phyloP scores from a whole-genome alignment of 2,888 invertebrate species.

The Ectemnius lituratus region DNA sequence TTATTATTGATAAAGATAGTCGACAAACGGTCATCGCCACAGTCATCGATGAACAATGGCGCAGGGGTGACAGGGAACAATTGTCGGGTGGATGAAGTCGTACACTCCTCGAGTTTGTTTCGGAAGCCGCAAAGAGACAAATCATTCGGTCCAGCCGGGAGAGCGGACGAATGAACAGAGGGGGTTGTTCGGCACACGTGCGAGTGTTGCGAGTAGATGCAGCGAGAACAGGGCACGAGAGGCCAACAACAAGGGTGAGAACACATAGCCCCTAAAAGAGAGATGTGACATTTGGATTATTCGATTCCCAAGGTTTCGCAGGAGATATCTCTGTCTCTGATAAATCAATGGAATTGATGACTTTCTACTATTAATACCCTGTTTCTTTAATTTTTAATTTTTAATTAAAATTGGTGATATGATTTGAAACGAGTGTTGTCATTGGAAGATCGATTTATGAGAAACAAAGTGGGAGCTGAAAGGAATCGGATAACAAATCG shows the following conservation, averaged over 20 bases:
- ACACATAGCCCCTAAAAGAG: slow-evolving; percentile 53
- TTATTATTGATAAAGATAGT: slow-evolving; percentile 10
- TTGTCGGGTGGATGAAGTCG: slow-evolving; percentile 59
- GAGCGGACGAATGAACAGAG: slow-evolving; percentile 16
- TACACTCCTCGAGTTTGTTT: slow-evolving; percentile 47
- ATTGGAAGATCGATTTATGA: too few relatives aligned
- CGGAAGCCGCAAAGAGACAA: slow-evolving; percentile 70
- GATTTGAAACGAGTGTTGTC: too few relatives aligned
- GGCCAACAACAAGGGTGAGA: slow-evolving; percentile 69
- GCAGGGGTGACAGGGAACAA: slow-evolving; percentile 36
- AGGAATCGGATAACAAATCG: not conserved
- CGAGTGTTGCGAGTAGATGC: slow-evolving; percentile 56
- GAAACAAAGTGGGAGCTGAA: not conserved
- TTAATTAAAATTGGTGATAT: too few relatives aligned
- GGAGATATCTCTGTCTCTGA: too few relatives aligned
- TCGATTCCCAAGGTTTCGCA: slow-evolving; percentile 67
- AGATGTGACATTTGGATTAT: slow-evolving; percentile 69
- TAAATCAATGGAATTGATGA: too few relatives aligned
- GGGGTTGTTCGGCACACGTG: slow-evolving; percentile 47
- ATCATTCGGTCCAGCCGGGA: slow-evolving; percentile 53
- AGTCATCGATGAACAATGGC: slow-evolving; percentile 16
- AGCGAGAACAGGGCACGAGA: slow-evolving; percentile 66
- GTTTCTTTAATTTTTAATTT: too few relatives aligned
- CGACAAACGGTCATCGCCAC: not conserved
- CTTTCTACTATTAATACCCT: too few relatives aligned